Evolutionary conservation across 2,113 vertebrate species (phyloP).

Genomic region (Mus pahari): DNA sequence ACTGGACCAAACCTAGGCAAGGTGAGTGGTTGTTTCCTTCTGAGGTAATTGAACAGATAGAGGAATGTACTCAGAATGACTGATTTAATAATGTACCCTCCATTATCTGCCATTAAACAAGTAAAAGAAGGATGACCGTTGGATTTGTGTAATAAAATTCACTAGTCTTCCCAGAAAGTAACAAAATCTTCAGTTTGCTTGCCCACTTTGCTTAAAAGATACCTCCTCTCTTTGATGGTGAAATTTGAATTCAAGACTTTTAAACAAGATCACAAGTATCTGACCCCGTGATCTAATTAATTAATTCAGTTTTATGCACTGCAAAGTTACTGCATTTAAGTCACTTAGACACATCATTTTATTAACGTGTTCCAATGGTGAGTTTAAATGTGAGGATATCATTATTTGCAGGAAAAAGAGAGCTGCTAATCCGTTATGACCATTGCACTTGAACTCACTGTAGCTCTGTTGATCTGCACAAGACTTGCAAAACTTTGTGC

Average conservation of each 20-base stretch:
- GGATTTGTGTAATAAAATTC: slow-evolving; percentile 18
- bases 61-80: not conserved
- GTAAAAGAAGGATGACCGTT: slow-evolving; percentile 46
- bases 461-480: not conserved
- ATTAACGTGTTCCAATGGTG: not conserved
- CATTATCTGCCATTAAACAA: not conserved
- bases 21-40: not conserved
- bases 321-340: not conserved
- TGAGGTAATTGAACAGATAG: slow-evolving; percentile 23
- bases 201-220: slow-evolving; percentile 8
- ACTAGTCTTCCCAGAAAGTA: not conserved
- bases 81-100: not conserved
- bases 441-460: not conserved
- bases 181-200: not conserved
- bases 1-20: not conserved
- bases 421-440: too few relatives aligned
- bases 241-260: not conserved
- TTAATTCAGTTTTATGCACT: not conserved
- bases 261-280: not conserved
- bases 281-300: not conserved
- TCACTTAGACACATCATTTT: not conserved
- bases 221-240: not conserved
- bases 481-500: not conserved
- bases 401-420: not conserved
- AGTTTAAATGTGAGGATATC: not conserved